A percentile compares a stretch with the other conserved stretches of the same genome.
These are phyloP conservation scores for Manacus vitellinus DNA, from an alignment of 2,113 vertebrate species.

Conservation along the genomic window DNA sequence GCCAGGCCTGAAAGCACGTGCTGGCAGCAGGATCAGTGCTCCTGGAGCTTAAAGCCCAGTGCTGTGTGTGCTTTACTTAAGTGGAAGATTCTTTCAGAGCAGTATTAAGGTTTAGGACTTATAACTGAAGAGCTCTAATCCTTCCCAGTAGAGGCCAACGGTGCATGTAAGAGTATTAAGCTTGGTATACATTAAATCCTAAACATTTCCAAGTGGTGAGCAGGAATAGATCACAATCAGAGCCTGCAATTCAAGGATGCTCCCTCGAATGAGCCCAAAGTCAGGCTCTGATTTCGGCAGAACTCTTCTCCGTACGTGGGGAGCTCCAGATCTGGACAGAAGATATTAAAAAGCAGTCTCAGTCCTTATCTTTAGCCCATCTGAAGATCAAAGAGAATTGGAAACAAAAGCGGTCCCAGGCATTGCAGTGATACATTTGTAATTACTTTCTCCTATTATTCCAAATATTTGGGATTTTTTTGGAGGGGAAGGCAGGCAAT, in stretches of 20 bases:
- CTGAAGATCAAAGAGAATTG: slow-evolving; percentile 36
- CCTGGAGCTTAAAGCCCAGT: neutral
- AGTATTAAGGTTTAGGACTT: slow-evolving; percentile 9
- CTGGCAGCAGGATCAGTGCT: neutral
- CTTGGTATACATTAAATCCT: slow-evolving; percentile 16
- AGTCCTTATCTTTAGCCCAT: slow-evolving; percentile 12
- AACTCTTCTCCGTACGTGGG: neutral
- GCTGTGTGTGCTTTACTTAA: neutral
- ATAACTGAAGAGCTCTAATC: slow-evolving; percentile 18
- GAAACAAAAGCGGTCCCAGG: slow-evolving; percentile 28
- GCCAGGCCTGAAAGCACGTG: neutral
- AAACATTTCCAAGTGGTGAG: slow-evolving; percentile 31
- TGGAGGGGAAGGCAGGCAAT: neutral
- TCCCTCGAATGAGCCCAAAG: neutral
- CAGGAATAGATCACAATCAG: slow-evolving; percentile 35
- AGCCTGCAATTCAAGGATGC: neutral
- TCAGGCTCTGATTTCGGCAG: neutral
- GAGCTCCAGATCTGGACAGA: neutral
- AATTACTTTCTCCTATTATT: slow-evolving; percentile 22
- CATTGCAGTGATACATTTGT: neutral
- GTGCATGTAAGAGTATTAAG: slow-evolving; percentile 45
- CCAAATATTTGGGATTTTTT: neutral
- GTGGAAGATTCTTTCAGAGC: neutral
- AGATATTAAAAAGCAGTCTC: neutral
- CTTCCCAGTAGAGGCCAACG: slow-evolving; percentile 13